Evolutionary conservation across 2,797 vertebrate genomes (phyloP).

Genomic region (Smutsia temminckii): DNA sequence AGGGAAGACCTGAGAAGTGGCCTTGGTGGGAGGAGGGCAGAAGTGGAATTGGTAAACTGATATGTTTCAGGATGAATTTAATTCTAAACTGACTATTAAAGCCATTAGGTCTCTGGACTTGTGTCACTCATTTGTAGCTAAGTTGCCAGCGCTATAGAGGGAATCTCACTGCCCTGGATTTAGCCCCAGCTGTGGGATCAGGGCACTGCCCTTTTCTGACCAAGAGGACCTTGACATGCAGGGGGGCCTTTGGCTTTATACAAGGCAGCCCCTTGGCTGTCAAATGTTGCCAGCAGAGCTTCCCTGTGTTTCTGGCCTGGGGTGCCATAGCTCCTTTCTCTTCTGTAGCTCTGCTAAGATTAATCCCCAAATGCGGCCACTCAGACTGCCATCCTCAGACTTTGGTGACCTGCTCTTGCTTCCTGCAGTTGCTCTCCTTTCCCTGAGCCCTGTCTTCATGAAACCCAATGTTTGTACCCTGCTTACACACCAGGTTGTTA

Average conservation of each 20-base stretch:
- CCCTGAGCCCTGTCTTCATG: neutral
- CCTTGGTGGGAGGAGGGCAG: neutral
- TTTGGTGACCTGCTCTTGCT: too few species aligned
- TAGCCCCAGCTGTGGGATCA: neutral
- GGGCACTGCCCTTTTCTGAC: neutral
- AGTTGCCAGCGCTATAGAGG: neutral
- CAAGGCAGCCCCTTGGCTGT: neutral
- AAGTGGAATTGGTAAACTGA: neutral
- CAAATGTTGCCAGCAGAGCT: accelerated
- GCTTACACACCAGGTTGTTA: neutral
- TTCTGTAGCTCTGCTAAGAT: neutral
- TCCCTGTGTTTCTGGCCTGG: neutral
- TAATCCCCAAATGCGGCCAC: neutral
- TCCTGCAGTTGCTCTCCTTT: neutral
- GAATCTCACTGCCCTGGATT: neutral
- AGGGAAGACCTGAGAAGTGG: neutral
- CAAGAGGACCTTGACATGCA: neutral
- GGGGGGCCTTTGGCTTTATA: neutral
- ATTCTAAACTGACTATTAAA: neutral
- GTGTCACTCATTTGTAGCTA: neutral
- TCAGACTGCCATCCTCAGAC: neutral
- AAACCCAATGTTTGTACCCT: neutral
- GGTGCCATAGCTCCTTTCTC: neutral
- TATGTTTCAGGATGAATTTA: neutral
- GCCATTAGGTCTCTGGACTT: neutral